Evolutionary conservation across 2,113 vertebrate species (phyloP).

Genomic region (Phodopus roborovskii): DNA sequence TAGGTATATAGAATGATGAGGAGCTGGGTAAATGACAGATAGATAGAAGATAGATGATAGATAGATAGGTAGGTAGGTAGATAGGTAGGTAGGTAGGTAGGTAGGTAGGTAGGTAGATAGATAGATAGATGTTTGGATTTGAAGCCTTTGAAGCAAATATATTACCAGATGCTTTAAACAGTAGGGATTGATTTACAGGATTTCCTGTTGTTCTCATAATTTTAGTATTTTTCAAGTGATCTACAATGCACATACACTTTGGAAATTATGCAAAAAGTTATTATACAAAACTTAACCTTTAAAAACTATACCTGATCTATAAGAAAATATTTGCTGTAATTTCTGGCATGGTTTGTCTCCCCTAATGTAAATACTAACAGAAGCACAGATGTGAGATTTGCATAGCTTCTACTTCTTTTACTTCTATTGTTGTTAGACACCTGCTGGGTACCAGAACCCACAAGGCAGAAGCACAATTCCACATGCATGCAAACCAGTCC

Average conservation of each 20-base stretch:
- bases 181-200: neutral
- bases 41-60: neutral
- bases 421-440: neutral
- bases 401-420: neutral
- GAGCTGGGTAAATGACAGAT: neutral
- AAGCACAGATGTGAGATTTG: neutral
- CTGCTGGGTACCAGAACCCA: neutral
- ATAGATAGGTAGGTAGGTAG: neutral
- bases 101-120: neutral
- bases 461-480: neutral
- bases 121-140: neutral
- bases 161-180: neutral
- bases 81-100: neutral
- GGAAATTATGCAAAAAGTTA: neutral
- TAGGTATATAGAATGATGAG: neutral
- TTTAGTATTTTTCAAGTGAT: neutral
- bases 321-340: neutral
- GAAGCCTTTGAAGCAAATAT: neutral
- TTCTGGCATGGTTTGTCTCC: neutral
- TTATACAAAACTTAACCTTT: slow-evolving; percentile 1
- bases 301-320: neutral
- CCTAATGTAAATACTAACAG: neutral
- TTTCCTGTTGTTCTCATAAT: neutral
- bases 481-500: neutral
- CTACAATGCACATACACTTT: neutral